A percentile compares a stretch with the other conserved stretches of the same genome.
phyloP scores from a whole-genome alignment of 2,113 vertebrate genomes.

The Phasianus colchicus region DNA sequence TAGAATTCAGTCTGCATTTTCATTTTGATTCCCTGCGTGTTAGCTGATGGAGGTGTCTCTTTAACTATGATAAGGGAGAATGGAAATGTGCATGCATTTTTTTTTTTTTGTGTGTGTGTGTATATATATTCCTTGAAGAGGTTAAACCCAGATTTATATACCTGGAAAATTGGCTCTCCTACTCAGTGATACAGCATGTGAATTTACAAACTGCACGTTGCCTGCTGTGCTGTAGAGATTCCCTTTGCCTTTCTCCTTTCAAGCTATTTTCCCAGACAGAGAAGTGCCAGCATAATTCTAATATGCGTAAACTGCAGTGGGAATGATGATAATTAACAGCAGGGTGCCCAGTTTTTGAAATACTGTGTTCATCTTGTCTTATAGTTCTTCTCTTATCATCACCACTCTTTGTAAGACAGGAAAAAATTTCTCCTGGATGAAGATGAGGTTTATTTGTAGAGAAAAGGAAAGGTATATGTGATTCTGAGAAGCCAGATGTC shows the following conservation, averaged over 20 bases:
- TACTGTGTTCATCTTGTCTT: background rate
- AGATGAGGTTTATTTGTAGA: background rate
- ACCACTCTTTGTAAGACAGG: background rate
- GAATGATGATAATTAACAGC: conserved; percentile 46
- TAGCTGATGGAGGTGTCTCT: background rate
- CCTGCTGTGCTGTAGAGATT: background rate
- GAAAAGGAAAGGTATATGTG: background rate
- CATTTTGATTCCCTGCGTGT: background rate
- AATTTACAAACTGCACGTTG: background rate
- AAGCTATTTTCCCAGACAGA: conserved; percentile 7
- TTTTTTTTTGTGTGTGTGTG: background rate
- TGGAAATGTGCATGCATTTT: background rate
- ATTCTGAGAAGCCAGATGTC: background rate
- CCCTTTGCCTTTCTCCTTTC: background rate
- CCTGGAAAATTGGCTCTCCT: background rate
- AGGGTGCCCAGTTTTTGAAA: conserved; percentile 11
- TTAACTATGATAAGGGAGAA: background rate
- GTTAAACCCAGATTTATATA: conserved; percentile 12
- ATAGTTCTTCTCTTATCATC: background rate
- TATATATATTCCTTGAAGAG: background rate
- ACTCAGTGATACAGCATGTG: background rate
- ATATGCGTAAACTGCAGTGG: conserved; percentile 29
- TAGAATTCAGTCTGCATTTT: conserved; percentile 2
- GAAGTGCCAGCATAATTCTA: conserved; percentile 19
- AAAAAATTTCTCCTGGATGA: background rate